Base-by-base conservation (phyloP, 1,140 invertebrate species). In the Drosophila kepulauana region DNA sequence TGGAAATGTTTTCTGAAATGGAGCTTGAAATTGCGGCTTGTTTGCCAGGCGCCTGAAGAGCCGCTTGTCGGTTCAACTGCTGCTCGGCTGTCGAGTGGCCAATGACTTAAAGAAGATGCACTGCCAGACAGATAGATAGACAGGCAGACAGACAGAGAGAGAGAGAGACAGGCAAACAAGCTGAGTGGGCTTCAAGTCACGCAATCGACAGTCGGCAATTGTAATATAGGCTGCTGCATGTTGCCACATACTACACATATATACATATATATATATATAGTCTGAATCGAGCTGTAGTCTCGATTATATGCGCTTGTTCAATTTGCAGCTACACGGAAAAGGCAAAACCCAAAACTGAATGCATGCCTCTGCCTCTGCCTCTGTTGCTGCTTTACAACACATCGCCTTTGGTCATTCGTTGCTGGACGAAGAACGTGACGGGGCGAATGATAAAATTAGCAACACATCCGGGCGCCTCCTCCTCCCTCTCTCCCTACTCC, bases 281-380 rank as follows among this genome's bases (percentile, higher is more conserved):
- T 13, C 8, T 13, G 8, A 38, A 8, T 38, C 7, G 6, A 10
- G 35, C 20, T 25, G 20, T 2, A 43, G 41, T 43, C 41, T 43
- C 41, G 41, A 13, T 4, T 59, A 46, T 15, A 59, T 51, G n/a
- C 25, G 56, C 62, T 72, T 72, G 62, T 70, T 41, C 72, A 69
- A 75, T 75, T 75, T 70, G 43, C 65, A n/a, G 43, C 8, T 33
- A 75, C 72, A 75, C 48, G 66, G 15, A 75, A 75, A 57, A 70
- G 72, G 72, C 72, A 48, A 51, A 16, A 38, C 35, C 59, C 5
- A 20, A 28, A 48, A 6, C 33, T 33, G 25, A 67, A 51, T 25
- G 20, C 20, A 3, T 25, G 20, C 20, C 20, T 25, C 20, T 25
- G 20, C 20, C 3, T 3, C 20, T 38, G 30, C 30, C 8, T 10